Conservation (phyloP, 2,888 invertebrate genomes). For the Allacma fusca region DNA sequence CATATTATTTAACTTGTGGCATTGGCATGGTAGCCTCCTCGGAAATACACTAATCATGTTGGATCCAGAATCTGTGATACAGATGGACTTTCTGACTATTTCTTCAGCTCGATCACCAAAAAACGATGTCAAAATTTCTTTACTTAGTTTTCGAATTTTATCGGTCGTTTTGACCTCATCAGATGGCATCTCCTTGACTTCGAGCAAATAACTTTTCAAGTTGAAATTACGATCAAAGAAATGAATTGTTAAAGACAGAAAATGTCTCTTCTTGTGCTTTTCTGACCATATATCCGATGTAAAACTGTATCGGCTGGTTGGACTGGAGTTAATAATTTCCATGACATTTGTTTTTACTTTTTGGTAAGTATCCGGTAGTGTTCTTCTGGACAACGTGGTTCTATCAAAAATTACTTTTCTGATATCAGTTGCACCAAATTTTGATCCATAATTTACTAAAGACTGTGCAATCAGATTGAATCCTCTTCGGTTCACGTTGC, state of each 20-base stretch:
- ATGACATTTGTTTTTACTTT: neutral
- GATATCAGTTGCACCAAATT: neutral
- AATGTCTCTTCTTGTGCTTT: slow-evolving; percentile 9
- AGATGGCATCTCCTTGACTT: neutral
- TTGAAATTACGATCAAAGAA: neutral
- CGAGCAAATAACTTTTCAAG: slow-evolving; percentile 21
- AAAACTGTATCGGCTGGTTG: neutral
- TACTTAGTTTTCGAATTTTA: slow-evolving; percentile 15
- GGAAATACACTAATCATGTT: neutral
- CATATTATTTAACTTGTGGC: slow-evolving; percentile 22
- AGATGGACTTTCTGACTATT: neutral
- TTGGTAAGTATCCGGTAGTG: neutral
- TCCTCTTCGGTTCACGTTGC: no score
- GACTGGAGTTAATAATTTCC: neutral
- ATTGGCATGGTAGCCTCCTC: slow-evolving; percentile 11
- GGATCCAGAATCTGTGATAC: slow-evolving; percentile 2
- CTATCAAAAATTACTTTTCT: neutral
- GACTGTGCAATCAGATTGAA: slow-evolving; percentile 25
- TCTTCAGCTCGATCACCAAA: neutral
- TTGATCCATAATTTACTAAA: slow-evolving; percentile 18
- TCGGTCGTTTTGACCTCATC: slow-evolving; percentile 4
- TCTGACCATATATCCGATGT: slow-evolving; percentile 24
- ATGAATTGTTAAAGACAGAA: slow-evolving; percentile 23
- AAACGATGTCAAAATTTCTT: neutral
- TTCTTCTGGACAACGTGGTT: neutral